Conservation (phyloP, 2,888 invertebrate genomes). For the Leptopilina myrica region DNA sequence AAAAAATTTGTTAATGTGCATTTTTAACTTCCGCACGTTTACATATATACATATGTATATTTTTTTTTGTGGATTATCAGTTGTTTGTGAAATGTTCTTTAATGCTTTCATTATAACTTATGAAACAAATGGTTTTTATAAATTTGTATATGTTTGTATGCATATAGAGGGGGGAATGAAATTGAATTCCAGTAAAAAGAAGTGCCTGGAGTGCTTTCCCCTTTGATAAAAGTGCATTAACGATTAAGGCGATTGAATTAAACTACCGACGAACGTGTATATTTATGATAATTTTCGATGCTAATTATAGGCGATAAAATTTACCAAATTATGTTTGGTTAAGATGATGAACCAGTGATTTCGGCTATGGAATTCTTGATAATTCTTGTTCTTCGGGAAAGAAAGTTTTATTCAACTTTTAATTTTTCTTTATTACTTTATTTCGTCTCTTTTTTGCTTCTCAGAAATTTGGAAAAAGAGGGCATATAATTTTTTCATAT, state of each 20-base stretch:
- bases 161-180: background rate
- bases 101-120: constrained; percentile 15
- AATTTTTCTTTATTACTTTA: too few relatives aligned
- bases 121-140: constrained; percentile 14
- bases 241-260: background rate
- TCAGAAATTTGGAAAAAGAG: too few relatives aligned
- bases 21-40: background rate
- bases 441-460: background rate
- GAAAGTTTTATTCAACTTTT: background rate
- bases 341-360: constrained; percentile 4
- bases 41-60: too few relatives aligned
- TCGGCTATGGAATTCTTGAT: background rate
- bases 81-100: background rate
- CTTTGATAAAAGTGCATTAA: constrained; percentile 27
- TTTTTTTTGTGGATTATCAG: background rate
- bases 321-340: constrained; percentile 1
- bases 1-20: too few relatives aligned
- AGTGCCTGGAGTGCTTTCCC: background rate
- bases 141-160: background rate
- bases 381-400: background rate
- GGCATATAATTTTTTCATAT: too few relatives aligned
- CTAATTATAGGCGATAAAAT: background rate
- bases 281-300: background rate
- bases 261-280: background rate
- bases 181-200: constrained; percentile 4